Evolutionary conservation across 2,113 vertebrate species (phyloP).

Genomic region (Notiomystis cincta): DNA sequence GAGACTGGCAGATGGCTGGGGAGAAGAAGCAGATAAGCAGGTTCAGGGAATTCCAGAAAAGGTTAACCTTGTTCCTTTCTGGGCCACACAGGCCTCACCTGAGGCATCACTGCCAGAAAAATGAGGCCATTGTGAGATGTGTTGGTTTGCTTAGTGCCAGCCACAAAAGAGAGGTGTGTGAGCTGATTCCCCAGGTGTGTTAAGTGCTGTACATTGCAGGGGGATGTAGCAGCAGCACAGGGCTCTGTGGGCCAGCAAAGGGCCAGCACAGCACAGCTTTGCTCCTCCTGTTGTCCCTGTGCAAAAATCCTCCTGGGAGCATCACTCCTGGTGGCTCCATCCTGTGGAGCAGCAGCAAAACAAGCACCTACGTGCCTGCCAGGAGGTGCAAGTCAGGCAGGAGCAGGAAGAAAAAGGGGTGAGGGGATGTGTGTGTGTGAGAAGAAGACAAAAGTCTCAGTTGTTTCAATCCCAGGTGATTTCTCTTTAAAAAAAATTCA

Average conservation of each 20-base stretch:
- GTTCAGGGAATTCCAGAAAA: conserved; percentile 12
- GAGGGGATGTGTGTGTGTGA: neutral
- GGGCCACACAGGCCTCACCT: neutral
- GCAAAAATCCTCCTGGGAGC: neutral
- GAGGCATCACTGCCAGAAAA: neutral
- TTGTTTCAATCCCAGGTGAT: neutral
- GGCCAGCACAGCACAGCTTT: neutral
- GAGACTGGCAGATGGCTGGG: neutral
- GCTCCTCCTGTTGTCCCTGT: neutral
- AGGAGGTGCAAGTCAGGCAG: neutral
- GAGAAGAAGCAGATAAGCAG: conserved; percentile 15
- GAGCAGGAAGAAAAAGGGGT: neutral
- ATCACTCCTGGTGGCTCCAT: neutral
- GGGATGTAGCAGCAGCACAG: neutral
- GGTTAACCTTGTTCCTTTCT: conserved; percentile 29
- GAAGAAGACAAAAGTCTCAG: neutral
- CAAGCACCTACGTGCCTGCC: neutral
- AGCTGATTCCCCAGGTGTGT: neutral
- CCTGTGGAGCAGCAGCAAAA: neutral
- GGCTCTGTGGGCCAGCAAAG: neutral
- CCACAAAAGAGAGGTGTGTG: neutral
- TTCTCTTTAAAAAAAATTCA: neutral
- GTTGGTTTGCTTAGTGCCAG: conserved; percentile 3
- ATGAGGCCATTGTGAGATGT: conserved; percentile 18
- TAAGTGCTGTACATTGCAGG: no score